A percentile compares a stretch with the other conserved stretches of the same genome.
phyloP scores from a whole-genome alignment of 2,888 invertebrate genomes.

The Cryptus armator region DNA sequence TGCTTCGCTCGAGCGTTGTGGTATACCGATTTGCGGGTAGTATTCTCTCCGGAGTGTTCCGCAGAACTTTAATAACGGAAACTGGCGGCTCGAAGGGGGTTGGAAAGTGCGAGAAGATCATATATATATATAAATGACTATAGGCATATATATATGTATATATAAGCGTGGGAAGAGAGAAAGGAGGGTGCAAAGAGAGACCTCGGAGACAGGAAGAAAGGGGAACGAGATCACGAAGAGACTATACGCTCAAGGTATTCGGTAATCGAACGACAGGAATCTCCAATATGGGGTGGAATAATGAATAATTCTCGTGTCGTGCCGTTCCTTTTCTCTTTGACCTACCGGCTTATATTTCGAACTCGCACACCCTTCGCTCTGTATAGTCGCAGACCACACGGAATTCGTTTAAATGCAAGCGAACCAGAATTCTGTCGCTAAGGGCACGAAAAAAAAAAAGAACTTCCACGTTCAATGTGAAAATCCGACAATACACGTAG shows the following conservation, averaged over 20 bases:
- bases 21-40: conserved; percentile 17
- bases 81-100: conserved; percentile 15
- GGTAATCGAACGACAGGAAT: conserved; percentile 77
- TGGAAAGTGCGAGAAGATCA: conserved; percentile 10
- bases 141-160: background rate
- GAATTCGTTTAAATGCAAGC: conserved; percentile 60
- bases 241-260: conserved; percentile 72
- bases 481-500: background rate
- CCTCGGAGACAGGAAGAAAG: conserved; percentile 54
- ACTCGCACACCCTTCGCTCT: conserved; percentile 19
- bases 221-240: conserved; percentile 24
- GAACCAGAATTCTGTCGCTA: conserved; percentile 28
- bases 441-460: conserved; percentile 30
- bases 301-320: conserved; percentile 72
- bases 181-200: conserved; percentile 49
- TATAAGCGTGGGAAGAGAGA: conserved; percentile 35
- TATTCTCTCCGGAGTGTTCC: conserved; percentile 13
- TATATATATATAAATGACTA: background rate
- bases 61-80: conserved; percentile 49
- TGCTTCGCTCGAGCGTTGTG: background rate
- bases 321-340: conserved; percentile 62
- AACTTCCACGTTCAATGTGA: background rate
- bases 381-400: conserved; percentile 6
- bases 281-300: conserved; percentile 75
- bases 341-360: conserved; percentile 63